Evolutionary conservation across 30 jellyfish, hydroid and myxozoan species (phyloP), one percentile per base, ranked within the genome.

Genomic region (Aurelia aurita): DNA sequence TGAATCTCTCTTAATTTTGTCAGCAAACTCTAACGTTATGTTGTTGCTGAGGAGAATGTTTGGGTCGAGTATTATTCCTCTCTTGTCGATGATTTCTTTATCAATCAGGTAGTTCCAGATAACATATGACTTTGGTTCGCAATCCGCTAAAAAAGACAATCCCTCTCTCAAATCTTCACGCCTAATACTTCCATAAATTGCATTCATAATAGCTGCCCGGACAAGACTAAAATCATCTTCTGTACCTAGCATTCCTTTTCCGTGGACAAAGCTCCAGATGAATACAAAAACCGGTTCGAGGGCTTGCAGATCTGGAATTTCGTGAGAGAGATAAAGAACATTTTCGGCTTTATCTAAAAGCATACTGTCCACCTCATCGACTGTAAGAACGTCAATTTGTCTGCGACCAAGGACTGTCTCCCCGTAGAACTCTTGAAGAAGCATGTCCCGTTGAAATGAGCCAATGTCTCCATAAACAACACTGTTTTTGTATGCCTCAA

Each of bases 321-420:
- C 63, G 63, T 65, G 90, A 20, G 90, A 80, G 27, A 80, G 72
- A 28, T 80, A 80, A 26, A 80, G 35, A 12, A 64, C 73, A 27
- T 49, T 80, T 31, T 61, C 74, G 5, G 82, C 90, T 27, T 80
- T 80, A 64, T 80, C 90, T 6, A 80, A 29, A 22, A 80, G 72
- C 90, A 80, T 80, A 47, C 73, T 80, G 70, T 80, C 90, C 9
- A 45, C 90, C 25, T 80, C 90, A 64, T 80, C 90, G 27, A 80
- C 82, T 16, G 46, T 23, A 39, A 80, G 21, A 11, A 62, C 62
- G 26, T 49, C 82, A 19, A 18, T 18, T 47, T 60, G 31, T 23
- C 89, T 78, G 18, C 57, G 23, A 9, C 90, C 90, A 29, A 63
- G 49, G 45, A 62, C 29, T 7, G 21, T 16, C 44, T 19, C 10